Percentiles rank a stretch among this genome's conserved stretches.
phyloP scores from a whole-genome alignment of 2,797 vertebrate species.

The Thripadectes ignobilis region DNA sequence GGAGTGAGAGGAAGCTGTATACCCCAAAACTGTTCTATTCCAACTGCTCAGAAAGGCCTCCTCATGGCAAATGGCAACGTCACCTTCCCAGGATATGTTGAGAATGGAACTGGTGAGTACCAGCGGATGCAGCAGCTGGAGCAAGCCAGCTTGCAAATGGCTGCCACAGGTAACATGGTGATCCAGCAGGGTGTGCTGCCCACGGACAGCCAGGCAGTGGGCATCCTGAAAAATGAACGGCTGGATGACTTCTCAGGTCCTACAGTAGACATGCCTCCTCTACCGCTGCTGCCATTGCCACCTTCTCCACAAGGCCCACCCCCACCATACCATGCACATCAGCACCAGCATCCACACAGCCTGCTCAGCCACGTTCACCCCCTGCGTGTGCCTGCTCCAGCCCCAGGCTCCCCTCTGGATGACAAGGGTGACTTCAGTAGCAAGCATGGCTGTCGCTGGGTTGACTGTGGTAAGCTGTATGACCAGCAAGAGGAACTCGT shows the following conservation, averaged over 20 bases:
- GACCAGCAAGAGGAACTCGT: conserved; percentile 93
- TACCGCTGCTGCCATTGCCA: conserved; percentile 37
- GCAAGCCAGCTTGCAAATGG: conserved; percentile 75
- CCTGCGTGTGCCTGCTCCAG: conserved; percentile 54
- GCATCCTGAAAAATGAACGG: conserved; percentile 70
- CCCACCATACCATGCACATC: conserved; percentile 89
- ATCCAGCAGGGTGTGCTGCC: conserved; percentile 83
- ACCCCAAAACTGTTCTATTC: conserved; percentile 73
- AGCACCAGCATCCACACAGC: conserved; percentile 70
- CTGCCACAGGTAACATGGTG: conserved; percentile 84
- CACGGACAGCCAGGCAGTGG: conserved; percentile 28
- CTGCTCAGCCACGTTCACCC: conserved; percentile 20
- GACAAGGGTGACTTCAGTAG: conserved; percentile 82
- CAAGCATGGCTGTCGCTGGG: conserved; percentile 88
- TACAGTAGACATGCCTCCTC: conserved; percentile 1
- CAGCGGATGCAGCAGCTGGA: conserved; percentile 84
- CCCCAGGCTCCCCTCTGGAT: conserved; percentile 77
- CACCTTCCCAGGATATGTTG: conserved; percentile 51
- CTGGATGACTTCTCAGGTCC: conserved; percentile 63
- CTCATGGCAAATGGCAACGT: conserved; percentile 56
- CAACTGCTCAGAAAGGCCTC: conserved; percentile 68
- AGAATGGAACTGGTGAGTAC: conserved; percentile 63
- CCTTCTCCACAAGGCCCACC: conserved; percentile 83
- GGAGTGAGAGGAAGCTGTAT: conserved; percentile 91
- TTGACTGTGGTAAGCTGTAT: conserved; percentile 86